A percentile compares a stretch with the other conserved stretches of the same genome.
These are phyloP conservation scores for Baronia brevicornis DNA, from an alignment of 2,888 invertebrate species.

Conservation along the genomic window DNA sequence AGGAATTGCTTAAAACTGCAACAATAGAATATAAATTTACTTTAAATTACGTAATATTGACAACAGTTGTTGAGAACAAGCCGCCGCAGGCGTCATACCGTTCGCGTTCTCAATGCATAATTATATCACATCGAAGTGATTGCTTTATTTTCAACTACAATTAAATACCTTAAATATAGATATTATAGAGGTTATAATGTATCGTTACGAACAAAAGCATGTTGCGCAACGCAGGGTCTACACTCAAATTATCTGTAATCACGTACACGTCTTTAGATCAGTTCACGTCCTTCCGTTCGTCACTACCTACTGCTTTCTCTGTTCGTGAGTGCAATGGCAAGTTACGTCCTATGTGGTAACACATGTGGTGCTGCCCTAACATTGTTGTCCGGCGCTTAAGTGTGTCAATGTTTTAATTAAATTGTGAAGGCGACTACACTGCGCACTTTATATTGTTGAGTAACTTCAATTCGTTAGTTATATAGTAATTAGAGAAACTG, in stretches of 20 bases:
- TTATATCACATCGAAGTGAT: conserved; percentile 12
- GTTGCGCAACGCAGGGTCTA: conserved; percentile 41
- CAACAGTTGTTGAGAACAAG: conserved; percentile 5
- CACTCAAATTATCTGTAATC: conserved; percentile 41
- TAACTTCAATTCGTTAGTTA: conserved; percentile 13
- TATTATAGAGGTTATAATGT: too few species aligned
- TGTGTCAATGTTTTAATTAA: conserved; percentile 52
- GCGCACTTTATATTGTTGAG: conserved; percentile 26
- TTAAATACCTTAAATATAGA: too few species aligned
- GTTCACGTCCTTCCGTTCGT: conserved; percentile 50
- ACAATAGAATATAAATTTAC: conserved; percentile 10
- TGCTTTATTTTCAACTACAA: background rate
- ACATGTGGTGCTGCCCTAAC: conserved; percentile 31
- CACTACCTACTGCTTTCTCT: conserved; percentile 55
- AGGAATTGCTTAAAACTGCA: conserved; percentile 6
- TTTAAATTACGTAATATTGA: conserved; percentile 15
- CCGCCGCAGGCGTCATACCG: conserved; percentile 6
- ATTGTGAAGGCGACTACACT: conserved; percentile 30
- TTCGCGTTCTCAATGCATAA: conserved; percentile 13
- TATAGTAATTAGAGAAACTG: conserved; percentile 16
- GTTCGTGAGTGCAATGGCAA: conserved; percentile 50
- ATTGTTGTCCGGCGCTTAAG: conserved; percentile 35
- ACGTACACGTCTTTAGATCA: conserved; percentile 39
- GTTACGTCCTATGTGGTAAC: conserved; percentile 22
- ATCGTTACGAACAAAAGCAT: conserved; percentile 10